Conservation (phyloP, 2,888 invertebrate species). For the Disparrhopalites patrizii region DNA sequence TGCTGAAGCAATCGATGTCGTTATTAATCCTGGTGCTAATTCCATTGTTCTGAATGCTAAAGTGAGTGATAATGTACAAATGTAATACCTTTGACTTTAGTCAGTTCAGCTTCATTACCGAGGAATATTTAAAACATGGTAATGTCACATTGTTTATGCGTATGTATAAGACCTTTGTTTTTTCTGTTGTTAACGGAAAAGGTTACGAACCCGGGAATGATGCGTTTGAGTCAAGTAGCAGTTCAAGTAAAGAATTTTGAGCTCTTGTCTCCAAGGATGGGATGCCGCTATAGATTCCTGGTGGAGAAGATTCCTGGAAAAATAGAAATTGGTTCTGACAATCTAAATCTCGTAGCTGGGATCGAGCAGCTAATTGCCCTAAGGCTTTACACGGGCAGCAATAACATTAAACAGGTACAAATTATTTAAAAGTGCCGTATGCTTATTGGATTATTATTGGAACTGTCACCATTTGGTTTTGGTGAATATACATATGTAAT, state of each 20-base stretch:
- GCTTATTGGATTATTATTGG: too few relatives aligned
- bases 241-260: conserved; percentile 54
- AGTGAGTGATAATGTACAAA: conserved; percentile 49
- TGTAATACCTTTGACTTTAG: conserved; percentile 1
- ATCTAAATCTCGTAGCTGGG: conserved; percentile 69
- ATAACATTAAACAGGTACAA: conserved; percentile 64
- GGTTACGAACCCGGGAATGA: conserved; percentile 44
- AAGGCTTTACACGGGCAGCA: conserved; percentile 73
- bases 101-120: too few relatives aligned
- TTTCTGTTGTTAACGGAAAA: conserved; percentile 8
- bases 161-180: not conserved
- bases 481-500: too few relatives aligned
- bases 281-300: conserved; percentile 43
- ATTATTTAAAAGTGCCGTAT: conserved; percentile 48
- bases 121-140: too few relatives aligned
- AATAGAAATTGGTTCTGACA: conserved; percentile 37
- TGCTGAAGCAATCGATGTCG: conserved; percentile 54
- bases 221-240: conserved; percentile 41
- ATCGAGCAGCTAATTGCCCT: conserved; percentile 72
- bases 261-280: conserved; percentile 59
- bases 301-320: conserved; percentile 40
- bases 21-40: conserved; percentile 54
- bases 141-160: too few relatives aligned
- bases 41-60: conserved; percentile 51
- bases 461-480: too few relatives aligned